Evolutionary conservation across 1,140 invertebrate genomes (phyloP).

Genomic region (Triops cancriformis): DNA sequence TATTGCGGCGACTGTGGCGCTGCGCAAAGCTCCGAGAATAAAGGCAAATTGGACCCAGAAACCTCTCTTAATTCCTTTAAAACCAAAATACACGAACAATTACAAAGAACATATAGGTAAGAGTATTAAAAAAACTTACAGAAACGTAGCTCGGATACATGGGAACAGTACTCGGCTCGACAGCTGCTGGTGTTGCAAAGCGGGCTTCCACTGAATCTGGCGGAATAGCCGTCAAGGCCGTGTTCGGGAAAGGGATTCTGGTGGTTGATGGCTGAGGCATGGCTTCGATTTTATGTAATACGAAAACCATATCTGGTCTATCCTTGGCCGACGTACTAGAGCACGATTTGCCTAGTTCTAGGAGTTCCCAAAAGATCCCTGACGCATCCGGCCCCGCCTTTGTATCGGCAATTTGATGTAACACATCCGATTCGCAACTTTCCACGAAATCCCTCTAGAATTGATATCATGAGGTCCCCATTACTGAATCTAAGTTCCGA

Average conservation of each 20-base stretch:
- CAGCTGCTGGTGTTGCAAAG: background rate
- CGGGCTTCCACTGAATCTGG: background rate
- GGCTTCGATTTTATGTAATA: constrained; percentile 32
- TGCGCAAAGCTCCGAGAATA: background rate
- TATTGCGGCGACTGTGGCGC: background rate
- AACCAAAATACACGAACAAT: background rate
- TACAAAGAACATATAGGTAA: background rate
- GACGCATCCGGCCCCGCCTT: constrained; percentile 44
- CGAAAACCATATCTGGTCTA: constrained; percentile 54
- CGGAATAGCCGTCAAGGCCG: background rate
- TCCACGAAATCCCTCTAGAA: constrained; percentile 55
- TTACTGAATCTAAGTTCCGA: constrained; percentile 28
- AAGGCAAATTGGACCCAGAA: background rate
- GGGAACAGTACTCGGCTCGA: background rate
- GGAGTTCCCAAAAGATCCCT: constrained; percentile 47
- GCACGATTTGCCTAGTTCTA: constrained; percentile 51
- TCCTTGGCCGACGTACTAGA: constrained; percentile 46
- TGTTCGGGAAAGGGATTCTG: background rate
- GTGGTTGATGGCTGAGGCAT: background rate
- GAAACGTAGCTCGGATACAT: background rate
- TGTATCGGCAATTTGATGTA: constrained; percentile 45
- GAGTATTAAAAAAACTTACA: background rate
- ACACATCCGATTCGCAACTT: constrained; percentile 38
- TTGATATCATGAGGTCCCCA: constrained; percentile 18
- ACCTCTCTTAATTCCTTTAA: background rate